Evolutionary conservation across 64 coral and sea anemone species (phyloP).

Genomic region (Trachythela sp.): DNA sequence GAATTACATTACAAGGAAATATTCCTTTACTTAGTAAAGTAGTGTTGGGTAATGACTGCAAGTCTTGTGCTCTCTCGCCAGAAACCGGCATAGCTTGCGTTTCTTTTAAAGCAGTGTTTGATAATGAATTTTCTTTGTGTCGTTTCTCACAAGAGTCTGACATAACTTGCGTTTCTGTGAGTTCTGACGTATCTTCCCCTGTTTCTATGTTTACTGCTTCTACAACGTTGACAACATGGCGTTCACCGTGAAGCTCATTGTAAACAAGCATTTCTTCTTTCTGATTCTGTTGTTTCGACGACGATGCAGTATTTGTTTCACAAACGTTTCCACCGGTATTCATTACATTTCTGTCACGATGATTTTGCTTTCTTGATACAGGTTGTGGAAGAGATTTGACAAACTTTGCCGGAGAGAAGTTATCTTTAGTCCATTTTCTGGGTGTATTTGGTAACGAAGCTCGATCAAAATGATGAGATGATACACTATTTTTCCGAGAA

Average conservation of each 20-base stretch:
- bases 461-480: background rate
- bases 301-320: background rate
- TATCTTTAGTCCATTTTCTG: background rate
- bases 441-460: background rate
- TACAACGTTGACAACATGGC: background rate
- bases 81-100: too few relatives aligned
- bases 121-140: background rate
- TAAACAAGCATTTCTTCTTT: background rate
- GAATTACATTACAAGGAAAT: background rate
- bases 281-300: background rate
- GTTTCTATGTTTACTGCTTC: background rate
- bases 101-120: too few relatives aligned
- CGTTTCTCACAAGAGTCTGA: background rate
- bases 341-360: background rate
- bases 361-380: background rate
- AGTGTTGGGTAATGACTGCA: background rate
- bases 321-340: background rate
- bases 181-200: background rate
- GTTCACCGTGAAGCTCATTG: background rate
- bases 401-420: constrained; percentile 13
- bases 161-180: background rate
- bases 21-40: background rate
- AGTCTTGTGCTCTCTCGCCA: too few relatives aligned
- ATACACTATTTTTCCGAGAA: background rate
- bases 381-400: background rate